phyloP scores from a whole-genome alignment of 1,140 invertebrate species.

The Scaptomyza pallida region DNA sequence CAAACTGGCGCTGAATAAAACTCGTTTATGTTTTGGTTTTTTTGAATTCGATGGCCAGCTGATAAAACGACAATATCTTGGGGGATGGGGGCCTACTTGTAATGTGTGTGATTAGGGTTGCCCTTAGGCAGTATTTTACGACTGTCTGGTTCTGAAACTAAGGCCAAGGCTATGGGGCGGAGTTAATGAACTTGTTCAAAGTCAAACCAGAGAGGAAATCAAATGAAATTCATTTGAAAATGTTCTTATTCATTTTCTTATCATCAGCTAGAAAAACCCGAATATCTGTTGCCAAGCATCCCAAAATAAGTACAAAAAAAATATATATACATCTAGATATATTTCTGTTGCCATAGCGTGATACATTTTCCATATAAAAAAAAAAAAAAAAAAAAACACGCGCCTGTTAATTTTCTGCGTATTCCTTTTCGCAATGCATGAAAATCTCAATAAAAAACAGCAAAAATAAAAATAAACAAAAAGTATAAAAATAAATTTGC shows the following conservation, averaged over 20 bases:
- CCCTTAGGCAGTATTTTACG: conserved; percentile 28
- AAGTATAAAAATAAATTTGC: conserved; percentile 40
- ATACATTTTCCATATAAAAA: conserved; percentile 52
- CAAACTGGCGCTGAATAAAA: conserved; percentile 38
- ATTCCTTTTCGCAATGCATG: conserved; percentile 54
- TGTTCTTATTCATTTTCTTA: conserved; percentile 8
- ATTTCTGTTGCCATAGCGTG: conserved; percentile 8
- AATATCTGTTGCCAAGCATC: conserved; percentile 61
- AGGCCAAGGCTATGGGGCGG: conserved; percentile 43
- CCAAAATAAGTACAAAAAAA: conserved; percentile 25
- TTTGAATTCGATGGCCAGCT: conserved; percentile 28
- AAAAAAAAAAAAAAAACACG: conserved; percentile 60
- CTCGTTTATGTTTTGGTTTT: conserved; percentile 23
- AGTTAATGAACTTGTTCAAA: conserved; percentile 56
- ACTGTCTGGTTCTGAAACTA: conserved; percentile 14
- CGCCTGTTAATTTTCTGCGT: conserved; percentile 57
- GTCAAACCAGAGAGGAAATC: not conserved
- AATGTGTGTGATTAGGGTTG: conserved; percentile 22
- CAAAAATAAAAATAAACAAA: conserved; percentile 51
- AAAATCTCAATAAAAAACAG: conserved; percentile 50
- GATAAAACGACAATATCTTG: conserved; percentile 44
- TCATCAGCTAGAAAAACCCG: conserved; percentile 40
- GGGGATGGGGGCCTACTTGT: not conserved
- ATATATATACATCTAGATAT: conserved; percentile 16
- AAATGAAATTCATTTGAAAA: conserved; percentile 1